Evolutionary conservation across 1,140 invertebrate species (phyloP), one percentile per base, ranked within the genome.

Genomic region (Anoplophora glabripennis): DNA sequence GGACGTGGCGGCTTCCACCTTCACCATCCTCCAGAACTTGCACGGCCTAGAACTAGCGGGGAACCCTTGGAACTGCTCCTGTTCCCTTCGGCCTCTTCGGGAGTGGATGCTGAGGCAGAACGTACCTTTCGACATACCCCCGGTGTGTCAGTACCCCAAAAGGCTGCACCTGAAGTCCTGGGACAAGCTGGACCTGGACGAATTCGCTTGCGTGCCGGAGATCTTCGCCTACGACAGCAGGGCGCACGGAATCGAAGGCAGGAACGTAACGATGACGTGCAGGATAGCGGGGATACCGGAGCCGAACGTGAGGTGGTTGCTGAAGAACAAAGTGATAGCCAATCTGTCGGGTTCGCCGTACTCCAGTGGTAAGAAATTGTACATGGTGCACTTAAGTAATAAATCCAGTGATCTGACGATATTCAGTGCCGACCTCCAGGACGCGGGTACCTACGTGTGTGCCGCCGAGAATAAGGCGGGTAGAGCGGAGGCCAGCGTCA

Each of bases 41-140:
- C 87, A 90, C 63, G 89, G 86, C 8, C 73, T 93, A 42, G 87
- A 90, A 65, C 72, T 92, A 21, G 82, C 87, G 11, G 81, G 81
- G 34, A 93, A 93, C 74, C 87, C 86, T 0, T 92, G 89, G 90
- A 86, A 90, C 71, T 93, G 90, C 73, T 85, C 88, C 34, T 93
- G 90, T 73, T 77, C 79, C 12, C 72, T 92, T n/a, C 78, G 88
- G 59, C 85, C 88, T 0, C 70, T 91, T 33, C 72, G 87, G 11
- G 81, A 86, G 58, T 93, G 90, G 90, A 89, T 92, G 85, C 71
- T 86, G 44, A 78, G 80, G 47, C 82, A 84, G 67, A 92, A 92
- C 70, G 83, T 93, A 41, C 88, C 89, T 2, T 84, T 83, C 40
- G 84, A 82, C 4, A 78, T 84, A 15, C 85, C 87, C 7, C 88